Evolutionary conservation across 2,888 invertebrate genomes (phyloP).

Genomic region (Keiferia lycopersicella): DNA sequence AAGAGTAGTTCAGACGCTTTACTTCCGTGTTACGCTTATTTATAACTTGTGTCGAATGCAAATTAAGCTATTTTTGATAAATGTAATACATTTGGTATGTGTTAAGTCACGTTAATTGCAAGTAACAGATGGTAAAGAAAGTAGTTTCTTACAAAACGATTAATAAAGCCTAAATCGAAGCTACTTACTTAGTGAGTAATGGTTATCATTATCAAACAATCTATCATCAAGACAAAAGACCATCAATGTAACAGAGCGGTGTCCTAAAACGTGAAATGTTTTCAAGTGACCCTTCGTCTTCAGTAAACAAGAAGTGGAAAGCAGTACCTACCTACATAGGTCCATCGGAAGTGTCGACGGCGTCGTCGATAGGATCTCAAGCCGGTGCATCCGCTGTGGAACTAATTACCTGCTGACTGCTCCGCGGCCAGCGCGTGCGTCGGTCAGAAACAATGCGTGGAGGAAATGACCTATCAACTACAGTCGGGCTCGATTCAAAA

Average conservation of each 20-base stretch:
- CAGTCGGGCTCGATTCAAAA: not conserved
- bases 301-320: conserved; percentile 70
- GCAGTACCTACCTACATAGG: conserved; percentile 58
- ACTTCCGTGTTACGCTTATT: conserved; percentile 12
- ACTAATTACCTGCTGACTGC: conserved; percentile 72
- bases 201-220: too few species aligned
- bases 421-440: conserved; percentile 23
- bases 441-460: conserved; percentile 30
- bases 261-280: not conserved
- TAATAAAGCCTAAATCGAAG: too few species aligned
- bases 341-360: conserved; percentile 73
- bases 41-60: not conserved
- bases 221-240: too few species aligned
- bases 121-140: too few species aligned
- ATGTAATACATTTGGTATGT: too few species aligned
- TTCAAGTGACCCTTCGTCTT: conserved; percentile 4
- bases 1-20: not conserved
- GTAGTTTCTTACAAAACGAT: too few species aligned
- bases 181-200: too few species aligned
- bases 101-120: too few species aligned
- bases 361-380: conserved; percentile 64
- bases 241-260: too few species aligned
- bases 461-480: not conserved
- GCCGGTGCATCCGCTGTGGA: conserved; percentile 64
- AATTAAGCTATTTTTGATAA: not conserved